Evolutionary conservation across 2,888 invertebrate genomes (phyloP), one percentile per base, ranked within the genome.

Genomic region (Monoplex corrugatus): DNA sequence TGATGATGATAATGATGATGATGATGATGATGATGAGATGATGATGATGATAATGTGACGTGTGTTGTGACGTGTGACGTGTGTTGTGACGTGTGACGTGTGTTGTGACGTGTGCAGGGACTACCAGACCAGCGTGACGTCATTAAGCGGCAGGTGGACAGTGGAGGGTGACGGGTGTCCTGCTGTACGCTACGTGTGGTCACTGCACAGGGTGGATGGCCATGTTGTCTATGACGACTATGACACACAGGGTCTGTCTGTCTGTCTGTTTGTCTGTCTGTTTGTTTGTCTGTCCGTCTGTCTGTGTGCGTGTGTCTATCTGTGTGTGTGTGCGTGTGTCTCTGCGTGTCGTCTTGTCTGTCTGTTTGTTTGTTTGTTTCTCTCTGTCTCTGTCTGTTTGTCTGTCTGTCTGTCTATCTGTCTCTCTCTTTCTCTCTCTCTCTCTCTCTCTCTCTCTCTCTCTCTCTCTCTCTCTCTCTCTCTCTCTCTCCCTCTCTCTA

Each of bases 161-260:
- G 92, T 93, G 16, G 90, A 91, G 13, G 94, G 94, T 23, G 94
- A 94, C 86, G 94, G 94, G 0, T 94, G 94, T 90, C 94, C 94
- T 38, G 93, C 91, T 16, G 88, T 90, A 5, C 91, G 90, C 35
- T 94, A 93, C 86, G 90, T 93, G 86, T 94, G 94, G 94, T 89
- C 93, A 44, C 91, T 94, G 3, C 91, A 93, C 82, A 88, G 92
- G 75, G 91, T 93, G 40, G 94, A 94, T 87, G 94, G 94, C 0
- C 72, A 86, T 2, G 89, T 92, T 10, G 89, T 93, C 8, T 92
- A 91, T 72, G 87, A 92, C 6, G 93, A 88, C 86, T 88, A 89
- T 0, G 91, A 93, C 75, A 92, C 92, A 87, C 80, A 89, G 63
- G 91, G 93, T 93, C 89, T 72, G 92, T 75, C 32, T 16, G 23